Evolutionary conservation across 2,113 vertebrate species (phyloP).

Genomic region (Neolamprologus hecqui): DNA sequence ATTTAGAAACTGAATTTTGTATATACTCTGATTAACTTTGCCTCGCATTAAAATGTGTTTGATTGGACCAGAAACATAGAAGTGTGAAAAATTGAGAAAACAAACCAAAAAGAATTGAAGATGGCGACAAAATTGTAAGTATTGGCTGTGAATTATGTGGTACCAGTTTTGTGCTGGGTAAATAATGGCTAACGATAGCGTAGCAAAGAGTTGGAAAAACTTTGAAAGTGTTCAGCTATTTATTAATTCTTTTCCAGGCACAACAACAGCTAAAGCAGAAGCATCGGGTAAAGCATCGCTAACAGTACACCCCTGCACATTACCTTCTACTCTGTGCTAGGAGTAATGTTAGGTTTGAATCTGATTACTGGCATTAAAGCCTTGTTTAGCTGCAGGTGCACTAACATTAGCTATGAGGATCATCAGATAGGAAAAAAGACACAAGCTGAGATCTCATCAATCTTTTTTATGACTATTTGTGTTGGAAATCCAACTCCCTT

Average conservation of each 20-base stretch:
- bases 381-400: slow-evolving; percentile 23
- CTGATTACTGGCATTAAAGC: slow-evolving; percentile 5
- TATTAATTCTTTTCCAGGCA: not conserved
- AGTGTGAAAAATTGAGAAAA: not conserved
- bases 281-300: not conserved
- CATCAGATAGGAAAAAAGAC: not conserved
- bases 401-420: not conserved
- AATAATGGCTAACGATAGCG: not conserved
- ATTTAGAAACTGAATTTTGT: not conserved
- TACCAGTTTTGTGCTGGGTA: not conserved
- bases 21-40: not conserved
- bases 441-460: slow-evolving; percentile 32
- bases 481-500: slow-evolving; percentile 23
- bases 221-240: not conserved
- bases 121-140: not conserved
- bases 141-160: not conserved
- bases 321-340: not conserved
- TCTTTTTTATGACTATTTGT: slow-evolving; percentile 58
- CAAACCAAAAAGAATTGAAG: not conserved
- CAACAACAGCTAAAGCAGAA: not conserved
- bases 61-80: not conserved
- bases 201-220: not conserved
- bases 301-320: not conserved
- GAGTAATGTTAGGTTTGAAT: not conserved
- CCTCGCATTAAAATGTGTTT: not conserved